Evolutionary conservation across 1,140 invertebrate genomes (phyloP).

Genomic region (Orchesella cincta): DNA sequence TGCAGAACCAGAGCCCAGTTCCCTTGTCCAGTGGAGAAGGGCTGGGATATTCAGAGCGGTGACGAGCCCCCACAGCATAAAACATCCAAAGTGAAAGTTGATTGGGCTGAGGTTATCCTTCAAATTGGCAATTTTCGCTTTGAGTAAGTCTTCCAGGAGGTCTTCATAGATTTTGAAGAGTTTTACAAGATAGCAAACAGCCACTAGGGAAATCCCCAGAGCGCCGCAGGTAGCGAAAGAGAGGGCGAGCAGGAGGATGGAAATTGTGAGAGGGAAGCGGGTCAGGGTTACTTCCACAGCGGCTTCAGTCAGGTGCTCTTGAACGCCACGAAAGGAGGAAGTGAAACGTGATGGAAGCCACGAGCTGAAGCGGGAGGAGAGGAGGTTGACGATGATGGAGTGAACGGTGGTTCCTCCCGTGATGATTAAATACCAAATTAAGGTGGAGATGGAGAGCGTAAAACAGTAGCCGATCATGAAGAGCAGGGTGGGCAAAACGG

Average conservation of each 20-base stretch:
- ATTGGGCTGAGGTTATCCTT: conserved; percentile 37
- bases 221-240: conserved; percentile 41
- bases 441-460: conserved; percentile 32
- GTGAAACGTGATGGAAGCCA: neutral
- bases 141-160: conserved; percentile 40
- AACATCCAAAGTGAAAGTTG: conserved; percentile 44
- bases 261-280: conserved; percentile 41
- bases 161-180: conserved; percentile 50
- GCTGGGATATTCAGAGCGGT: conserved; percentile 38
- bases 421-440: conserved; percentile 35
- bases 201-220: conserved; percentile 31
- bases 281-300: conserved; percentile 46
- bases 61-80: conserved; percentile 40
- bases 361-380: neutral
- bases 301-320: conserved; percentile 43
- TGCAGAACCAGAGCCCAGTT: conserved; percentile 24
- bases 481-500: conserved; percentile 38
- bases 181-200: conserved; percentile 37
- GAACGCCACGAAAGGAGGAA: neutral
- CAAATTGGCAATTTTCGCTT: conserved; percentile 34
- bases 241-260: conserved; percentile 42
- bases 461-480: conserved; percentile 40
- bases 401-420: conserved; percentile 38
- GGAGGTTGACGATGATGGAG: conserved; percentile 27
- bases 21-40: conserved; percentile 39